phyloP scores from a whole-genome alignment of 2,797 vertebrate species.

The Tragopan temminckii region DNA sequence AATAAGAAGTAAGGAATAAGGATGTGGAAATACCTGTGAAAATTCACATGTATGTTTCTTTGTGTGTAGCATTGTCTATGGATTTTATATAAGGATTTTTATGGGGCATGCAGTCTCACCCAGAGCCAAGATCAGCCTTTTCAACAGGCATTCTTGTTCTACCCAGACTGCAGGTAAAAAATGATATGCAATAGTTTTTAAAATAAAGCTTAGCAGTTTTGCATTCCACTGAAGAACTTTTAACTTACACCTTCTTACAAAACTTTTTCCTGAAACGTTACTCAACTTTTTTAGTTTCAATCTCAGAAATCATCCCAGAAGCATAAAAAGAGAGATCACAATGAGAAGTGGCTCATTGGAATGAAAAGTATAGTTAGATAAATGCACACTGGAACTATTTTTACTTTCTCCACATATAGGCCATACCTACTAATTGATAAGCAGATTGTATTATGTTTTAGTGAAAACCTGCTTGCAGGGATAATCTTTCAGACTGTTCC shows the following conservation, averaged over 20 bases:
- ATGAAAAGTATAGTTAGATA: neutral
- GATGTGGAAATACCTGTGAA: neutral
- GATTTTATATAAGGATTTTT: neutral
- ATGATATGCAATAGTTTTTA: neutral
- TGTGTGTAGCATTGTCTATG: neutral
- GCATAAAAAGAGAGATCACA: neutral
- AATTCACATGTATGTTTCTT: neutral
- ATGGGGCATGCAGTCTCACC: neutral
- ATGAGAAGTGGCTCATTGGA: neutral
- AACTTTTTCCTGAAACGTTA: neutral
- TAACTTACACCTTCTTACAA: neutral
- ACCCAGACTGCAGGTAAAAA: neutral
- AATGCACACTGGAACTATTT: neutral
- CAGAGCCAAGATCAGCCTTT: neutral
- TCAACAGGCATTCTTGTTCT: neutral
- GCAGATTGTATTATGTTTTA: neutral
- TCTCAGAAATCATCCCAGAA: neutral
- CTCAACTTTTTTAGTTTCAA: neutral
- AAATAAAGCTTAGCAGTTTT: neutral
- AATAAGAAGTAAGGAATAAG: neutral
- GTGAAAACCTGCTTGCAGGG: neutral
- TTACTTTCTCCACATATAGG: neutral
- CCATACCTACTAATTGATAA: neutral
- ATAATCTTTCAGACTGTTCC: neutral
- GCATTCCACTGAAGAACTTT: neutral